Evolutionary conservation across 2,797 vertebrate genomes (phyloP).

Genomic region (Mallotus villosus): DNA sequence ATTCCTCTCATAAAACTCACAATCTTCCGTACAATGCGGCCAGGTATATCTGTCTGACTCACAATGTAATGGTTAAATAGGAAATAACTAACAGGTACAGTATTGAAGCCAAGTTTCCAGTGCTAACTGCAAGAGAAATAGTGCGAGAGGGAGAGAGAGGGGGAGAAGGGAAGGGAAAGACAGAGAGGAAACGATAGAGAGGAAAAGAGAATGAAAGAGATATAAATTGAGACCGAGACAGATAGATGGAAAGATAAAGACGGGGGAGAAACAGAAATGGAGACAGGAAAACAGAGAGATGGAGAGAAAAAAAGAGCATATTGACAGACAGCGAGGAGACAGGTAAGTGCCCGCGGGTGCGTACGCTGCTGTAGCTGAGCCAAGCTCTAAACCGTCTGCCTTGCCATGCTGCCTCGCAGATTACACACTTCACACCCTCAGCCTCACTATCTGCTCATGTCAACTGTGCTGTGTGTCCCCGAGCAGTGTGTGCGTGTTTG

Average conservation of each 20-base stretch:
- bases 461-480: neutral
- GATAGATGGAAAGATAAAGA: neutral
- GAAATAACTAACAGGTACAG: too few species aligned
- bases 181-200: neutral
- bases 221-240: neutral
- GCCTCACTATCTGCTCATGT: neutral
- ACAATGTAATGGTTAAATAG: too few species aligned
- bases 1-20: slow-evolving; percentile 38
- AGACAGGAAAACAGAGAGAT: neutral
- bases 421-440: neutral
- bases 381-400: neutral
- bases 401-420: neutral
- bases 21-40: neutral
- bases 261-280: neutral
- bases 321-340: slow-evolving; percentile 1
- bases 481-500: neutral
- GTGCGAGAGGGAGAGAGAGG: neutral
- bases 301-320: neutral
- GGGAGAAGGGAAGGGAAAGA: neutral
- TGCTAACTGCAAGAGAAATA: neutral
- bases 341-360: neutral
- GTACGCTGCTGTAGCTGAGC: neutral
- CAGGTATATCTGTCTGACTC: neutral
- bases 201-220: neutral
- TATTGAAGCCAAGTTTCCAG: neutral